Conservation (phyloP, 2,888 invertebrate species). For the Acrocyrtus sp. region DNA sequence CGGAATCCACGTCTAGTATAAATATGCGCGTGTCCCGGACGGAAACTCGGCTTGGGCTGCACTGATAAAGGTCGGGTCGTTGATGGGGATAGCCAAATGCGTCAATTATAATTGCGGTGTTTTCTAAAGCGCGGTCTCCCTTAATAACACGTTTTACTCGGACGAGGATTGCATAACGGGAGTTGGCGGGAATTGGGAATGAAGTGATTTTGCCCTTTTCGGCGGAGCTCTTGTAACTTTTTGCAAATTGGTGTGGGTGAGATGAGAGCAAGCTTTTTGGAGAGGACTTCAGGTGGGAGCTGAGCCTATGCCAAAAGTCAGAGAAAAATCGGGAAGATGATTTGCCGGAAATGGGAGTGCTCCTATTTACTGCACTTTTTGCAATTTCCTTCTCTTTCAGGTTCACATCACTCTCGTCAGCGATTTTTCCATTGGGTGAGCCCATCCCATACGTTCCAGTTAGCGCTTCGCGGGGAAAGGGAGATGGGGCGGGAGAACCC, state of each 20-base stretch:
- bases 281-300: background rate
- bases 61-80: conserved; percentile 23
- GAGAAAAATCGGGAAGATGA: conserved; percentile 18
- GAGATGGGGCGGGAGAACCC: no score
- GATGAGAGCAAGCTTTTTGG: background rate
- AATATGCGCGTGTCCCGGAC: conserved; percentile 59
- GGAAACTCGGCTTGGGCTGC: conserved; percentile 33
- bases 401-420: no score
- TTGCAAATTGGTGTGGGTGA: conserved; percentile 2
- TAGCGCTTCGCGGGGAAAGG: no score
- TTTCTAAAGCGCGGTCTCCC: conserved; percentile 59
- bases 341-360: background rate
- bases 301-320: conserved; percentile 10
- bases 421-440: no score
- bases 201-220: background rate
- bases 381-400: background rate
- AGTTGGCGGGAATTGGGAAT: no score
- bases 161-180: conserved; percentile 52
- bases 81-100: conserved; percentile 43
- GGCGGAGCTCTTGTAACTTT: background rate
- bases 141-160: conserved; percentile 60
- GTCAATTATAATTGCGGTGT: conserved; percentile 57
- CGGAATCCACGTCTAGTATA: conserved; percentile 49
- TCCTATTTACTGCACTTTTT: no score
- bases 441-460: no score